Conservation (phyloP, 35 echinoderm and acorn worm genomes). For the Diadema setosum region DNA sequence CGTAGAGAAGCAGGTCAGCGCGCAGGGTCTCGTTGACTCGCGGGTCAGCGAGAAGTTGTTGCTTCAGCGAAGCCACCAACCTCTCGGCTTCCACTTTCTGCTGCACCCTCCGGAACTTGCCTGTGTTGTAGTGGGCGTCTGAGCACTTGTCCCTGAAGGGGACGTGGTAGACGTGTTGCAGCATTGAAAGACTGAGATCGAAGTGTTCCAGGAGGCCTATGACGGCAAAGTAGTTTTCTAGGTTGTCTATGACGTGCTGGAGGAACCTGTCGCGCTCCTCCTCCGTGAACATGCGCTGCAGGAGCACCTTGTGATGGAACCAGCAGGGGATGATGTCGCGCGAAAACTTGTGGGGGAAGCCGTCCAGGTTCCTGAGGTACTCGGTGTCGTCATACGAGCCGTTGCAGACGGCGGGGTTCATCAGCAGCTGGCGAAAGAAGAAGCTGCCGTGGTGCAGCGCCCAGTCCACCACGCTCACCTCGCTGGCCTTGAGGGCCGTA, state of each 20-base stretch:
- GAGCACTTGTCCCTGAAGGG: constrained; percentile 62
- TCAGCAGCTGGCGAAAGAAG: constrained; percentile 79
- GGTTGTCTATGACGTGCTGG: constrained; percentile 40
- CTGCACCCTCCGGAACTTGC: constrained; percentile 48
- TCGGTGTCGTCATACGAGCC: constrained; percentile 20
- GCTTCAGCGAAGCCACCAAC: constrained; percentile 3
- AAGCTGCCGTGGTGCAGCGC: constrained; percentile 87
- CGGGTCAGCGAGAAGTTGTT: constrained; percentile 46
- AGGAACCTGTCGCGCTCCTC: constrained; percentile 25
- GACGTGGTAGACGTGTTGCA: constrained; percentile 56
- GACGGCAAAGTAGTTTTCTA: constrained; percentile 87
- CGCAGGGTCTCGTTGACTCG: constrained; percentile 32
- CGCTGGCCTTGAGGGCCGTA: constrained; percentile 46
- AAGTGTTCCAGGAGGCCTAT: constrained; percentile 82
- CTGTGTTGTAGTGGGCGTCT: constrained; percentile 51
- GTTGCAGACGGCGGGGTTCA: constrained; percentile 72
- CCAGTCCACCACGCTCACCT: constrained; percentile 78
- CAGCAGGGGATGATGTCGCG: constrained; percentile 49
- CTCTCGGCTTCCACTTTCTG: background rate
- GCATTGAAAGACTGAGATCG: constrained; percentile 70
- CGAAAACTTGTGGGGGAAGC: constrained; percentile 14
- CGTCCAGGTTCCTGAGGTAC: background rate
- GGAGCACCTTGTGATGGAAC: constrained; percentile 70
- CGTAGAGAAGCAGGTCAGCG: constrained; percentile 54
- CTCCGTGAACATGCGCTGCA: constrained; percentile 36